These are phyloP conservation scores for Clupea harengus DNA, from an alignment of 2,113 vertebrate species.

Conservation along the genomic window DNA sequence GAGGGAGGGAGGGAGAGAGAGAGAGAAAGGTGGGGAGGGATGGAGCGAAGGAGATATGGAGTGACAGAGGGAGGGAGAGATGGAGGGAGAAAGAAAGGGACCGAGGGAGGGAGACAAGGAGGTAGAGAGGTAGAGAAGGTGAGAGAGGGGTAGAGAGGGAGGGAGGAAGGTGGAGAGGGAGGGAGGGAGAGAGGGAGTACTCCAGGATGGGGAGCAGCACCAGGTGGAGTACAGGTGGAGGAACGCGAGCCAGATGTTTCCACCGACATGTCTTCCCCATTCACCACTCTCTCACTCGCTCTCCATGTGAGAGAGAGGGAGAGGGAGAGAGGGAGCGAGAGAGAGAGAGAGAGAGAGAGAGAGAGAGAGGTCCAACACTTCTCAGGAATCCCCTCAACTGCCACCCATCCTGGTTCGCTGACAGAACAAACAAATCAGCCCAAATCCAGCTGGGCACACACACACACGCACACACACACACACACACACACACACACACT, in stretches of 20 bases:
- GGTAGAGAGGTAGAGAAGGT: neutral
- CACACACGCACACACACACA: neutral
- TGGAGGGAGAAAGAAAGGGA: neutral
- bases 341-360: neutral
- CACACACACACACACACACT: neutral
- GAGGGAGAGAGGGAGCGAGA: neutral
- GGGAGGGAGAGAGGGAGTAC: neutral
- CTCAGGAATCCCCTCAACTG: neutral
- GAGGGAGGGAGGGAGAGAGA: neutral
- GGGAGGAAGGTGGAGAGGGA: neutral
- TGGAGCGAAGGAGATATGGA: neutral
- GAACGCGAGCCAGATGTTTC: slow-evolving; percentile 41
- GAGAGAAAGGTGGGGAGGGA: neutral
- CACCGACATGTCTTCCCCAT: slow-evolving; percentile 18
- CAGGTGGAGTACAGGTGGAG: neutral
- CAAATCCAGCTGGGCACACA: neutral
- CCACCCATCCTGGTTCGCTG: slow-evolving; percentile 23
- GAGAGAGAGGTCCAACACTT: neutral
- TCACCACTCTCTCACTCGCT: slow-evolving; percentile 24
- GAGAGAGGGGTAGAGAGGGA: neutral
- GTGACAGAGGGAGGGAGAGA: neutral
- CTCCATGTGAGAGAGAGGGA: neutral
- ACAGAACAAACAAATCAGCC: slow-evolving; percentile 33
- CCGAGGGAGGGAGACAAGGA: neutral
- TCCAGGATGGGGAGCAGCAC: neutral